These are phyloP conservation scores for Eupithecia abbreviata DNA, from an alignment of 2,888 invertebrate species.

Conservation along the genomic window DNA sequence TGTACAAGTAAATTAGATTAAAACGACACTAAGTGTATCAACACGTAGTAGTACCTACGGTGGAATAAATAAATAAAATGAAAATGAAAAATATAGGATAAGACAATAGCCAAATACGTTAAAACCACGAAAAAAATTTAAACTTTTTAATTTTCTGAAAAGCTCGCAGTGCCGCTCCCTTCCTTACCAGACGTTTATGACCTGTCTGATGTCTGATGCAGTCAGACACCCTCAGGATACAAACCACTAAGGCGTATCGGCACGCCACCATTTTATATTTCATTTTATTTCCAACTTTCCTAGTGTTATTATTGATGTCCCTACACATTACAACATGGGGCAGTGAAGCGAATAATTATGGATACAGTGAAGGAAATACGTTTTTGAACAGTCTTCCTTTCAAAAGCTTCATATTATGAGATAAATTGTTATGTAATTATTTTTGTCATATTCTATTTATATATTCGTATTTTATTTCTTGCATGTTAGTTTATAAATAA, in stretches of 20 bases:
- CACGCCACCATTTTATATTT: conserved; percentile 9
- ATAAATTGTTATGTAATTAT: too few relatives aligned
- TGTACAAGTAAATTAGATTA: too few relatives aligned
- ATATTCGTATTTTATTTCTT: too few relatives aligned
- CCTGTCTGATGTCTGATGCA: neutral
- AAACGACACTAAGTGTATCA: too few relatives aligned
- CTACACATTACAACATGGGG: conserved; percentile 15
- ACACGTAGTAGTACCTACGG: too few relatives aligned
- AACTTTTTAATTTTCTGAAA: neutral
- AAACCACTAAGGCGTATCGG: conserved; percentile 14
- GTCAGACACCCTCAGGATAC: neutral
- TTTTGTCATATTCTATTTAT: too few relatives aligned
- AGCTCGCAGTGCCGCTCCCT: neutral
- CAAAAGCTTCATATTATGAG: neutral
- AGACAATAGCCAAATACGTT: neutral
- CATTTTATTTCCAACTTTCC: conserved; percentile 9
- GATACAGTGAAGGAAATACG: neutral
- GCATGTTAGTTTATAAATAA: too few relatives aligned
- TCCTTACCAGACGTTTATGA: conserved; percentile 12
- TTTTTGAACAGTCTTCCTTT: neutral
- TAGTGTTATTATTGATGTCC: conserved; percentile 29
- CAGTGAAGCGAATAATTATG: neutral
- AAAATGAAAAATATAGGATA: too few relatives aligned
- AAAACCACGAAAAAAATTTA: neutral
- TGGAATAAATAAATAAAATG: too few relatives aligned